These are phyloP conservation scores for Megaleporinus macrocephalus DNA, from an alignment of 2,113 vertebrate species.

Conservation along the genomic window DNA sequence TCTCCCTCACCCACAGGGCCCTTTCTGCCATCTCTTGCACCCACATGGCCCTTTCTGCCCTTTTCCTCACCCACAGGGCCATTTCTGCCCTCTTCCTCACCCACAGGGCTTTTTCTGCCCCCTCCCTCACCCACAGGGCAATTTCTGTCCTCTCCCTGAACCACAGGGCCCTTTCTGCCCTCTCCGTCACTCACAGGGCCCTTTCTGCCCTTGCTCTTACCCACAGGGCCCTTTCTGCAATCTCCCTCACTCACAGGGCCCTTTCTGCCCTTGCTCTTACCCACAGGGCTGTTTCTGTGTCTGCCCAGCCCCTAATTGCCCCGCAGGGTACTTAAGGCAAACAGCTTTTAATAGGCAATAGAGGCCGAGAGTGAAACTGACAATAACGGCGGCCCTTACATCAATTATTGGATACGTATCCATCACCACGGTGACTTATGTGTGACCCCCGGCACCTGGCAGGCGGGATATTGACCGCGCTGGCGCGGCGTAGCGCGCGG, in stretches of 20 bases:
- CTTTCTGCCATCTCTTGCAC: too few species aligned
- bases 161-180: too few species aligned
- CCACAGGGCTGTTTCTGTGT: not conserved
- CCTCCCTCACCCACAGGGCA: too few species aligned
- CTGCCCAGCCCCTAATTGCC: slow-evolving; percentile 67
- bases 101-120: too few species aligned
- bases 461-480: slow-evolving; percentile 79
- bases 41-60: too few species aligned
- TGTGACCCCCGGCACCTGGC: slow-evolving; percentile 82
- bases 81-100: too few species aligned
- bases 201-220: too few species aligned
- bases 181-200: too few species aligned
- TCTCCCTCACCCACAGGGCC: too few species aligned
- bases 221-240: too few species aligned
- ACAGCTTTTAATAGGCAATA: slow-evolving; percentile 85
- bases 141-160: too few species aligned
- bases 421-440: slow-evolving; percentile 88
- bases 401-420: slow-evolving; percentile 91
- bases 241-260: not conserved
- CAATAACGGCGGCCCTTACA: slow-evolving; percentile 80
- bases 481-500: slow-evolving; percentile 70
- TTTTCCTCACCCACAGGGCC: too few species aligned
- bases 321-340: slow-evolving; percentile 81
- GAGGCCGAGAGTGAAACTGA: slow-evolving; percentile 79
- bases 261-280: not conserved